A percentile compares a stretch with the other conserved stretches of the same genome.
These are phyloP conservation scores for Muricea muricata DNA, from an alignment of 92 coral and sea anemone species.

Conservation along the genomic window DNA sequence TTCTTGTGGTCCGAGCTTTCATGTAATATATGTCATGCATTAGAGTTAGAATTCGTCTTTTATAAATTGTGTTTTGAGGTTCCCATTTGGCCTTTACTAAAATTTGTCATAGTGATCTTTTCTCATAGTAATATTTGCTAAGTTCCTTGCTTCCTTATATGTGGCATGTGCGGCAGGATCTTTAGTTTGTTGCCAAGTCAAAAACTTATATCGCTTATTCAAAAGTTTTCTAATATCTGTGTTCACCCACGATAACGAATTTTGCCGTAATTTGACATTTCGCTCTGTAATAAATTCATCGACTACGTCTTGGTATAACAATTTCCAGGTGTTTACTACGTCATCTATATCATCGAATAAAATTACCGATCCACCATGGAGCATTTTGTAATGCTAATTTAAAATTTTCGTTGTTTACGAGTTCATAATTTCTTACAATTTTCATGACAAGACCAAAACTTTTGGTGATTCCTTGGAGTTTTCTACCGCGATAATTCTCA, in stretches of 20 bases:
- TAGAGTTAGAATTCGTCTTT: too few species aligned
- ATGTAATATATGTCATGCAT: too few species aligned
- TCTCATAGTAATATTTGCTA: slow-evolving; percentile 49
- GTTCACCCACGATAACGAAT: slow-evolving; percentile 67
- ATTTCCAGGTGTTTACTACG: slow-evolving; percentile 62
- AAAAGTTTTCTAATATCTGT: slow-evolving; percentile 50
- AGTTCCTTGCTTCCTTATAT: slow-evolving; percentile 63
- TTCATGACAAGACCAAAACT: slow-evolving; percentile 54
- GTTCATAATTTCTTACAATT: slow-evolving; percentile 2
- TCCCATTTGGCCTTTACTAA: too few species aligned
- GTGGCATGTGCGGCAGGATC: background rate
- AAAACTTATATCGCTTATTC: slow-evolving; percentile 47
- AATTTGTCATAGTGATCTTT: too few species aligned
- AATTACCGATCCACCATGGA: slow-evolving; percentile 64
- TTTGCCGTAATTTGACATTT: slow-evolving; percentile 58
- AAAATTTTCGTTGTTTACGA: background rate
- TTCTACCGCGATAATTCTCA: slow-evolving; percentile 49
- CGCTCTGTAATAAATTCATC: slow-evolving; percentile 59
- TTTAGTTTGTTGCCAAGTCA: slow-evolving; percentile 6
- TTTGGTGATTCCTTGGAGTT: slow-evolving; percentile 48
- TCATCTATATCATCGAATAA: slow-evolving; percentile 62
- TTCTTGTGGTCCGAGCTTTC: too few species aligned
- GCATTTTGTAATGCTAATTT: slow-evolving; percentile 41
- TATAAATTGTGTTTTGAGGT: too few species aligned
- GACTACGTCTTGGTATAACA: slow-evolving; percentile 51